phyloP scores from a whole-genome alignment of 1,140 invertebrate species.

The Brachionus koreanus region DNA sequence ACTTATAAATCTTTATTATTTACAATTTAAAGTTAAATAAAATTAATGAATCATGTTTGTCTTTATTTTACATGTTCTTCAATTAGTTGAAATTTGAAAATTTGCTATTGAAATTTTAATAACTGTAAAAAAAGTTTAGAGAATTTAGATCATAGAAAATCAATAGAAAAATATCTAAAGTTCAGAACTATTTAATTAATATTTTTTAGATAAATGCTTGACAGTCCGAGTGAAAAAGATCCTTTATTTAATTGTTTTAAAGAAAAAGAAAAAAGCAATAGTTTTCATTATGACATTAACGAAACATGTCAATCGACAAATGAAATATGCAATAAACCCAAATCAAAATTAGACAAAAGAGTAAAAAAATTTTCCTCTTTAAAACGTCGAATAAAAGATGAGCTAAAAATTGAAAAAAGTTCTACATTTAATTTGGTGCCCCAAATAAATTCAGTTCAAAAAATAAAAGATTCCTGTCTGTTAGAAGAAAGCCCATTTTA shows the following conservation, averaged over 20 bases:
- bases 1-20: too few species aligned
- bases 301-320: not conserved
- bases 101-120: too few species aligned
- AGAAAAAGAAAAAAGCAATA: not conserved
- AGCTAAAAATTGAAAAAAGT: not conserved
- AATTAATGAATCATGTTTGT: too few species aligned
- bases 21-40: too few species aligned
- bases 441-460: not conserved
- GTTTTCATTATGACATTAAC: not conserved
- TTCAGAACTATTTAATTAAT: too few species aligned
- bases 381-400: not conserved
- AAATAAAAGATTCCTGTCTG: conserved; percentile 16
- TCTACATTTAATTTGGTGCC: not conserved
- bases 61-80: too few species aligned
- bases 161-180: too few species aligned
- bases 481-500: conserved; percentile 43
- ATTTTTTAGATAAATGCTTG: not conserved
- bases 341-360: not conserved
- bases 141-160: too few species aligned
- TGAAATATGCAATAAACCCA: not conserved
- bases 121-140: too few species aligned
- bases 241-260: not conserved
- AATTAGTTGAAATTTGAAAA: too few species aligned
- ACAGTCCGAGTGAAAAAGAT: not conserved
- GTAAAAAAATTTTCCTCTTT: not conserved